phyloP scores from a whole-genome alignment of 2,888 invertebrate genomes.

The Chalcis sispes region DNA sequence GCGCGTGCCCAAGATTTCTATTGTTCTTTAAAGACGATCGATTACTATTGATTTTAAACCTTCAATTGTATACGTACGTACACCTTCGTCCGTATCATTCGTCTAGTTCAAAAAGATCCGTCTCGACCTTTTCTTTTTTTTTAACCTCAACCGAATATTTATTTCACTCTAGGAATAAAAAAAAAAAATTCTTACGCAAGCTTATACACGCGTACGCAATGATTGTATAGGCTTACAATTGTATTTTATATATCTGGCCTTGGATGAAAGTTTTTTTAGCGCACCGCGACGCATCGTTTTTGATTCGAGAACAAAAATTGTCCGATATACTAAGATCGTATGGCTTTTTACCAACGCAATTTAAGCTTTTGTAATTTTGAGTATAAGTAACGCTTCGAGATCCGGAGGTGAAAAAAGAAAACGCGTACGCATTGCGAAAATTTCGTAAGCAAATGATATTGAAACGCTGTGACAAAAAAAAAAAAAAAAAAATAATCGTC shows the following conservation, averaged over 20 bases:
- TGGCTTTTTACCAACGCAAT: too few species aligned
- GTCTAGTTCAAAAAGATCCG: too few species aligned
- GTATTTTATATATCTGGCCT: constrained; percentile 1
- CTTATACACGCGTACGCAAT: too few species aligned
- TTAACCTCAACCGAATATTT: background rate
- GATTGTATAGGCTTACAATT: background rate
- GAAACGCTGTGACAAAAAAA: too few species aligned
- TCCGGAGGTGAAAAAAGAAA: too few species aligned
- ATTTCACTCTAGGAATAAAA: background rate
- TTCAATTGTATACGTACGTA: background rate
- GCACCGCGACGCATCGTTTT: background rate
- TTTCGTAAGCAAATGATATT: too few species aligned
- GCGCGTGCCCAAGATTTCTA: background rate
- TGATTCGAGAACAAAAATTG: background rate
- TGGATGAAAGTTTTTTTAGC: background rate
- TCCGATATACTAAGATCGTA: background rate
- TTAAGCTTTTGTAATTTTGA: too few species aligned
- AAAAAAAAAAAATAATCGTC: too few species aligned
- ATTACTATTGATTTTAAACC: constrained; percentile 16
- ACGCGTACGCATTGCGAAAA: too few species aligned
- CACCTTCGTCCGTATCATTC: too few species aligned
- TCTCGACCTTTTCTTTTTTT: background rate
- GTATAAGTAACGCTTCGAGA: too few species aligned
- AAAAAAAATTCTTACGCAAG: constrained; percentile 24
- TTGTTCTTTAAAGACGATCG: background rate